Base-by-base conservation (phyloP, 1,140 invertebrate genomes). In the Papilio glaucus region DNA sequence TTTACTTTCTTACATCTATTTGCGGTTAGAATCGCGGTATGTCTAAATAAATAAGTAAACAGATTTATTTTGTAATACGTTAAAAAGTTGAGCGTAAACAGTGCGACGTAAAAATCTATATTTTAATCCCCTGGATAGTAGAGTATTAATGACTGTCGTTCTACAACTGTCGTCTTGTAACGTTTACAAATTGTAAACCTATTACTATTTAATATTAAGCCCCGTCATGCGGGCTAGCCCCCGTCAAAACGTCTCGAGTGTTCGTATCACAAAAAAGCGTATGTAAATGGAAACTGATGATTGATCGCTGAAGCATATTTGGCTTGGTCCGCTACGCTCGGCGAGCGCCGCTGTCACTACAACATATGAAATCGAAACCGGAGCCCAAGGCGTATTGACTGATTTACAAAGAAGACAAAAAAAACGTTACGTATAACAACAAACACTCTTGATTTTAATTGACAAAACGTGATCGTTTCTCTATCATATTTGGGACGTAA, bases 241-340 rank as follows among this genome's bases (percentile, higher is more conserved):
- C 15, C n/a, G 15, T 63, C 33, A 63, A 77, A 60, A 72, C 73
- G 78, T 78, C 77, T 84, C 71, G 37, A 77, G 80, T 84, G 81
- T 80, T 73, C 49, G n/a, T 6, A 72, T 79, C 80, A 80, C 82
- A 79, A 89, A 68, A 87, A 85, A 82, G 77, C 74, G 53, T 65
- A 78, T 86, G 85, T 88, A 87, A 89, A 79, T 81, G 76, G 81
- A 88, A 74, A 71, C 79, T 82, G 73, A 81, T 77, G 80, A 84
- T 84, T 85, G 85, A 89, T 86, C 85, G 82, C 81, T 71, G 74
- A 79, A 77, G 86, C 82, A 87, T 83, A 85, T 87, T 87, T 82
- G 80, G 83, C 80, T 84, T 82, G 83, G 81, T 85, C 79, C 74
- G 89, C 84, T 86, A 89, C 86, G 86, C 86, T 85, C 71, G 80